A percentile compares a stretch with the other conserved stretches of the same genome.
Evolutionary conservation across 1,140 invertebrate species (phyloP).

Genomic region (Polypedilum pembai): DNA sequence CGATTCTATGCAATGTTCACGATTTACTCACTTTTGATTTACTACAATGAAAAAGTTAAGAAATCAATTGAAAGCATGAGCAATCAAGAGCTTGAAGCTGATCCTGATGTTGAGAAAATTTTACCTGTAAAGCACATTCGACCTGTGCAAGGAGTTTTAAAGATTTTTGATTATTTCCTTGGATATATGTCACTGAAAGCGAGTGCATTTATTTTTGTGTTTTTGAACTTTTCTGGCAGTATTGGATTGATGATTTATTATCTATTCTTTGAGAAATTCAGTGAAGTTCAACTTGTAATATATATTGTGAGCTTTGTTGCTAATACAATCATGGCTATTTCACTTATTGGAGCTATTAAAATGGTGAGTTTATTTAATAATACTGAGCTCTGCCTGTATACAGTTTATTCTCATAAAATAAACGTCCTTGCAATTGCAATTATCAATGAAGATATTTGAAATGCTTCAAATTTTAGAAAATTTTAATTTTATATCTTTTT

Average conservation of each 20-base stretch:
- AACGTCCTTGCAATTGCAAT: no score
- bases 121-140: background rate
- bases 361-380: constrained; percentile 2
- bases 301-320: background rate
- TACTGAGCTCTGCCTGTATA: background rate
- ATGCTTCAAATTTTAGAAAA: background rate
- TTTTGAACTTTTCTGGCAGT: background rate
- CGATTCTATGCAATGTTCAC: background rate
- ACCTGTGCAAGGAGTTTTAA: background rate
- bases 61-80: background rate
- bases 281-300: background rate
- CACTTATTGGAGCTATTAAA: background rate
- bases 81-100: background rate
- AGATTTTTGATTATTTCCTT: background rate
- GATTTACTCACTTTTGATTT: background rate
- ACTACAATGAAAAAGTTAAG: background rate
- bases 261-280: background rate
- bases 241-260: background rate
- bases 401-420: no score
- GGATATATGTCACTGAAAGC: background rate
- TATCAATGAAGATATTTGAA: no score
- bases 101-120: background rate
- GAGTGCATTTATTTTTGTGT: background rate
- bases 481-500: background rate
- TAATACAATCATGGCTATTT: background rate